Conservation (phyloP, 2,797 vertebrate genomes). For the Hydrophis major region DNA sequence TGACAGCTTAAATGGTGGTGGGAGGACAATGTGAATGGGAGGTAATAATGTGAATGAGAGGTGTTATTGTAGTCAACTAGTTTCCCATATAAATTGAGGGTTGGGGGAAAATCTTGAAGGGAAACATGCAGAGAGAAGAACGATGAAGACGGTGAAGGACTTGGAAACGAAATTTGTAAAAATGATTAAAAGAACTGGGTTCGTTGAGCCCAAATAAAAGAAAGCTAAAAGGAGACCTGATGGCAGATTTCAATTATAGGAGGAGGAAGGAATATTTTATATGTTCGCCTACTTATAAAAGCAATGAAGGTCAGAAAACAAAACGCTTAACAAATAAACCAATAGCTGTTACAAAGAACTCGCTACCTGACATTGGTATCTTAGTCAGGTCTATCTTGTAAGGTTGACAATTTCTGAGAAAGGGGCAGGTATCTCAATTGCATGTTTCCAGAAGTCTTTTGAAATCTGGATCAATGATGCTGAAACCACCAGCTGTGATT, state of each 20-base stretch:
- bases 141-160: background rate
- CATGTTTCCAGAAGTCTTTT: background rate
- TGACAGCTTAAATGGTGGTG: constrained; percentile 59
- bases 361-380: background rate
- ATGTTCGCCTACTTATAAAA: background rate
- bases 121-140: constrained; percentile 42
- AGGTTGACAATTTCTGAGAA: background rate
- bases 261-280: background rate
- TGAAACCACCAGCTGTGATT: background rate
- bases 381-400: background rate
- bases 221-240: background rate
- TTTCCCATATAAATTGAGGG: constrained; percentile 71
- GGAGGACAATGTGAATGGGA: constrained; percentile 62
- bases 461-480: background rate
- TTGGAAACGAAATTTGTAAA: background rate
- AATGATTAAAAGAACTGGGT: background rate
- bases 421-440: background rate
- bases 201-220: background rate
- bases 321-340: background rate
- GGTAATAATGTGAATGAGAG: constrained; percentile 55
- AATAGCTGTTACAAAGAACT: background rate
- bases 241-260: background rate
- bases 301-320: background rate
- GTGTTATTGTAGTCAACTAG: constrained; percentile 69
- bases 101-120: constrained; percentile 58